Conservation (phyloP, 53 echinoderm and acorn worm genomes). For the Zoroaster sp. region DNA sequence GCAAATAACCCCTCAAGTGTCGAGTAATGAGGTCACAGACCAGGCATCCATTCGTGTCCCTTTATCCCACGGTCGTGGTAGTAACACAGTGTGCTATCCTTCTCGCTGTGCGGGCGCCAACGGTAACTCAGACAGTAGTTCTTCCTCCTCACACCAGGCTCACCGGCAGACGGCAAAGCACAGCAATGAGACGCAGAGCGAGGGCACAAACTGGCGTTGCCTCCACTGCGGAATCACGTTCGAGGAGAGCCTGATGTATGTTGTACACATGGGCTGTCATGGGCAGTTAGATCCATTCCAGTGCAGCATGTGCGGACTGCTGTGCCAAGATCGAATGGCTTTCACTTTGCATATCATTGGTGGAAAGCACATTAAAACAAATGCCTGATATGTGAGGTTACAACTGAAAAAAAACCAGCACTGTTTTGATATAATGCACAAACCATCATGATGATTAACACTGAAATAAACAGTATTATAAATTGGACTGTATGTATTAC, state of each 20-base stretch:
- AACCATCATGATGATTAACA: too few species aligned
- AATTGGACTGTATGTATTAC: too few species aligned
- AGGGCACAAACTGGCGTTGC: conserved; percentile 64
- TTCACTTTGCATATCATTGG: conserved; percentile 81
- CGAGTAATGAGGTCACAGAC: background rate
- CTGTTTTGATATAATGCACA: too few species aligned
- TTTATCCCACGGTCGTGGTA: background rate
- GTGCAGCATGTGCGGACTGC: conserved; percentile 82
- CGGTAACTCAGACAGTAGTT: conserved; percentile 21
- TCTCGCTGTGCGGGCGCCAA: background rate
- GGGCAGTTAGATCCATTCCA: conserved; percentile 64
- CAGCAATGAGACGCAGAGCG: background rate
- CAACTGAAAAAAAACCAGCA: too few species aligned
- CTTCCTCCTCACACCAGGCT: background rate
- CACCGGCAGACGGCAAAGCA: background rate
- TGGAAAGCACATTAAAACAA: conserved; percentile 69
- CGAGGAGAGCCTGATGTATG: conserved; percentile 82
- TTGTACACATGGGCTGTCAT: conserved; percentile 86
- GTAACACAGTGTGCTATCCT: background rate
- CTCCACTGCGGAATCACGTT: conserved; percentile 74
- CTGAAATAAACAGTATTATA: too few species aligned
- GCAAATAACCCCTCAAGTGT: background rate
- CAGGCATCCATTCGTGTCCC: background rate
- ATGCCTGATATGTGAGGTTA: background rate
- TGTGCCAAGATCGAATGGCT: conserved; percentile 63